phyloP scores from a whole-genome alignment of 2,888 invertebrate genomes.

The Cetonia aurata region DNA sequence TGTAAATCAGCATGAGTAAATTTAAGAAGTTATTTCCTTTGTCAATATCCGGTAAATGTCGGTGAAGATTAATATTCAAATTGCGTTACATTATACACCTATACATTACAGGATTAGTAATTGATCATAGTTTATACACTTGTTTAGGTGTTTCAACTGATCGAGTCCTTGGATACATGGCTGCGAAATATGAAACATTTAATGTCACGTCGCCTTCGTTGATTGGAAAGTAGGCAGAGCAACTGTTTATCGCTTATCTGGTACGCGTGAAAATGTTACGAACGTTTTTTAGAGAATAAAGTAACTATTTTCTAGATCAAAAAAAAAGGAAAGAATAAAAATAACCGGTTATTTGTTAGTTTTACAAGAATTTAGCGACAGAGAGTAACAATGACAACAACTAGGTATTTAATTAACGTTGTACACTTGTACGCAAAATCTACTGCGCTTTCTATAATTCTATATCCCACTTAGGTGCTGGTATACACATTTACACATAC shows the following conservation, averaged over 20 bases:
- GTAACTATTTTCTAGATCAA: slow-evolving; percentile 21
- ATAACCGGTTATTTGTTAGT: slow-evolving; percentile 20
- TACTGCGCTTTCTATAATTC: too few relatives aligned
- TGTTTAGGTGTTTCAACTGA: slow-evolving; percentile 4
- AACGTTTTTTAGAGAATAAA: slow-evolving; percentile 10
- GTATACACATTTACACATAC: too few relatives aligned
- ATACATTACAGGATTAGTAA: neutral
- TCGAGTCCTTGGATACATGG: slow-evolving; percentile 5
- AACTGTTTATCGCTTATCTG: slow-evolving; percentile 10
- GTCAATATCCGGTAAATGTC: too few relatives aligned
- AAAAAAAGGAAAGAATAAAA: too few relatives aligned
- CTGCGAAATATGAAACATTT: slow-evolving; percentile 9
- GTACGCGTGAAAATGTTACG: slow-evolving; percentile 22
- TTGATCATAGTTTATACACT: neutral
- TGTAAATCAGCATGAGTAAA: too few relatives aligned
- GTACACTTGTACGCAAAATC: neutral
- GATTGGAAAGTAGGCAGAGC: slow-evolving; percentile 24
- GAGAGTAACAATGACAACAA: neutral
- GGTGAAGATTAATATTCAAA: too few relatives aligned
- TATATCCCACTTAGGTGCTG: too few relatives aligned
- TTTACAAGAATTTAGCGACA: slow-evolving; percentile 1
- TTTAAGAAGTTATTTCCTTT: too few relatives aligned
- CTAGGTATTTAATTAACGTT: neutral
- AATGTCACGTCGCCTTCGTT: slow-evolving; percentile 5
- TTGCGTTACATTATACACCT: too few relatives aligned